A percentile compares a stretch with the other conserved stretches of the same genome.
Conservation (phyloP, 1,140 invertebrate genomes). For the Centruroides vittatus region DNA sequence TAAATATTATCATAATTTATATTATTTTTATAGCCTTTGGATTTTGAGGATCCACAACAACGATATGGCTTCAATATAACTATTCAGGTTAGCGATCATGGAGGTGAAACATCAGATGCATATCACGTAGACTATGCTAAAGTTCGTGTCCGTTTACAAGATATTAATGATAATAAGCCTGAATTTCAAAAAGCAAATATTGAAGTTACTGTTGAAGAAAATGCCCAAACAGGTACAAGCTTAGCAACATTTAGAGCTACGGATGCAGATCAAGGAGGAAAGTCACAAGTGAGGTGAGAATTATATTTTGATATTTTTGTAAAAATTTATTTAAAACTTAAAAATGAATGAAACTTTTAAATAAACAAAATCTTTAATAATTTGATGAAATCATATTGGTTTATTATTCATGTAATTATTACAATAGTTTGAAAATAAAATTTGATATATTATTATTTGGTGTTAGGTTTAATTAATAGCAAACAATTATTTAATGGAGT, state of each 20-base stretch:
- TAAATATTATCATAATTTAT: no score
- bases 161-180: constrained; percentile 92
- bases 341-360: no score
- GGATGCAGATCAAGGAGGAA: constrained; percentile 66
- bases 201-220: constrained; percentile 80
- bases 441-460: no score
- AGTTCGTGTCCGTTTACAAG: constrained; percentile 70
- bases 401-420: no score
- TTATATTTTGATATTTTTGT: not conserved
- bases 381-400: no score
- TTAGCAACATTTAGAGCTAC: constrained; percentile 85
- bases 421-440: no score
- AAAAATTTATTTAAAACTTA: no score
- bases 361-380: no score
- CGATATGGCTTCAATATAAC: constrained; percentile 30
- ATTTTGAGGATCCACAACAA: constrained; percentile 30
- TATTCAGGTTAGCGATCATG: constrained; percentile 39
- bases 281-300: constrained; percentile 21
- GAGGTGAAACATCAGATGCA: constrained; percentile 87
- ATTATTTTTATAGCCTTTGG: constrained; percentile 20
- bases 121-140: constrained; percentile 90
- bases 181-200: constrained; percentile 85
- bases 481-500: no score
- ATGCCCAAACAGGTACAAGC: constrained; percentile 73
- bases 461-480: no score